Percentiles rank a stretch among this genome's conserved stretches.
Conservation (phyloP, 2,888 invertebrate genomes). For the Sinodicranocentrus sp. region DNA sequence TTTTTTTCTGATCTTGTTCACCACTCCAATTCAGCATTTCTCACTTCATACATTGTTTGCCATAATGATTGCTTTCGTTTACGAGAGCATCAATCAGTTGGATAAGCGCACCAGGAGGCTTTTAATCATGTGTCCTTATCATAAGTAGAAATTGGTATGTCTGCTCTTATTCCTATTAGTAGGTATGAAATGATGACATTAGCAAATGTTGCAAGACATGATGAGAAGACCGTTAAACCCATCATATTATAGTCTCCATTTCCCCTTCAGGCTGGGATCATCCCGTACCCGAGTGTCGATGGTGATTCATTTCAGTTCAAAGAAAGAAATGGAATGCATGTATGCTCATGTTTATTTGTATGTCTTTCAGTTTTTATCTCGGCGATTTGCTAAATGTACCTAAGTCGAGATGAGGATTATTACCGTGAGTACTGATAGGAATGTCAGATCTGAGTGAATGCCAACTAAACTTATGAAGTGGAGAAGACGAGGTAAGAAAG, state of each 20-base stretch:
- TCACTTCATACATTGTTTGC: not conserved
- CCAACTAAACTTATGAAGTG: conserved; percentile 1
- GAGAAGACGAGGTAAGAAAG: too few species aligned
- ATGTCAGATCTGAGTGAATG: conserved; percentile 49
- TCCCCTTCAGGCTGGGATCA: not conserved
- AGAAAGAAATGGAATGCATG: conserved; percentile 50
- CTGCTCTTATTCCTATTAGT: not conserved
- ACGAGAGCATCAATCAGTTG: conserved; percentile 9
- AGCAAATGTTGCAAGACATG: not conserved
- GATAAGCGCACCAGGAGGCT: not conserved
- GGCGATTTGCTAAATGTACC: not conserved
- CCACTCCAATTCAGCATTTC: not conserved
- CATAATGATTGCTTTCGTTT: not conserved
- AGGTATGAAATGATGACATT: not conserved
- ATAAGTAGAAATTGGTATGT: not conserved
- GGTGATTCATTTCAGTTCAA: conserved; percentile 64
- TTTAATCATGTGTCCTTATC: conserved; percentile 8
- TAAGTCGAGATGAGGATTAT: not conserved
- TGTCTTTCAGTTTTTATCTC: not conserved
- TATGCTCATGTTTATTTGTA: conserved; percentile 12
- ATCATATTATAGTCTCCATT: not conserved
- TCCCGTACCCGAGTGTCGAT: not conserved
- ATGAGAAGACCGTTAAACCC: conserved; percentile 14
- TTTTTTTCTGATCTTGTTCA: not conserved
- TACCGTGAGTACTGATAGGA: not conserved